Percentiles rank a stretch among this genome's conserved stretches.
Evolutionary conservation across 2,113 vertebrate genomes (phyloP).

Genomic region (Hiodon alosoides): DNA sequence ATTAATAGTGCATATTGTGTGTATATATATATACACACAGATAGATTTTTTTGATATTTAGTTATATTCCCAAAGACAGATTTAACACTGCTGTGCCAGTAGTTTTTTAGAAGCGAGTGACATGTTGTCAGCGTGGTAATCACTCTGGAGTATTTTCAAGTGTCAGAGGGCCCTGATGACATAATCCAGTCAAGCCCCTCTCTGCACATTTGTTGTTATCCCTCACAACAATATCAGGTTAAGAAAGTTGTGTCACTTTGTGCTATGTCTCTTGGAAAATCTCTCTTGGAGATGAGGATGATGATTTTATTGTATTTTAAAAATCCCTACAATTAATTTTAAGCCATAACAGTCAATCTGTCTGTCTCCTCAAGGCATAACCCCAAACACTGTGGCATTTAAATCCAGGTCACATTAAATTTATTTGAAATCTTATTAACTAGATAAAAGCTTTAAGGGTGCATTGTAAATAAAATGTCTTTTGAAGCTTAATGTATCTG

Average conservation of each 20-base stretch:
- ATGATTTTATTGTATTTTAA: conserved; percentile 26
- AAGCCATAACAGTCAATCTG: conserved; percentile 43
- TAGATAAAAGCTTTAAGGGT: conserved; percentile 51
- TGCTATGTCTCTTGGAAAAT: conserved; percentile 29
- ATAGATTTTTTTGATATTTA: not conserved
- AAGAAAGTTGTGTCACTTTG: conserved; percentile 36
- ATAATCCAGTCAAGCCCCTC: not conserved
- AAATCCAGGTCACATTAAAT: conserved; percentile 59
- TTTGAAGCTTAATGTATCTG: conserved; percentile 42
- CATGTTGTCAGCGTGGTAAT: conserved; percentile 3
- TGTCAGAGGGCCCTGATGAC: conserved; percentile 23
- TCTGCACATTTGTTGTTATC: conserved; percentile 45
- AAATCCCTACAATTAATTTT: conserved; percentile 34
- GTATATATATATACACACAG: no score
- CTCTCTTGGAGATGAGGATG: no score
- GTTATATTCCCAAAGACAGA: not conserved
- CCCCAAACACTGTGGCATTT: conserved; percentile 54
- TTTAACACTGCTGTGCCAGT: not conserved
- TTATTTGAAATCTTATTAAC: conserved; percentile 66
- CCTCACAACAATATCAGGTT: conserved; percentile 33
- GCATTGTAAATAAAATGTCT: conserved; percentile 60
- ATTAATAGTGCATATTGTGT: not conserved
- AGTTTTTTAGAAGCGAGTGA: no score
- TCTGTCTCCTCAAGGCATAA: conserved; percentile 21
- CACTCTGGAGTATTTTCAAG: not conserved